A percentile compares a stretch with the other conserved stretches of the same genome.
phyloP scores from a whole-genome alignment of 2,888 invertebrate genomes.

The Boloria euphrosyne region DNA sequence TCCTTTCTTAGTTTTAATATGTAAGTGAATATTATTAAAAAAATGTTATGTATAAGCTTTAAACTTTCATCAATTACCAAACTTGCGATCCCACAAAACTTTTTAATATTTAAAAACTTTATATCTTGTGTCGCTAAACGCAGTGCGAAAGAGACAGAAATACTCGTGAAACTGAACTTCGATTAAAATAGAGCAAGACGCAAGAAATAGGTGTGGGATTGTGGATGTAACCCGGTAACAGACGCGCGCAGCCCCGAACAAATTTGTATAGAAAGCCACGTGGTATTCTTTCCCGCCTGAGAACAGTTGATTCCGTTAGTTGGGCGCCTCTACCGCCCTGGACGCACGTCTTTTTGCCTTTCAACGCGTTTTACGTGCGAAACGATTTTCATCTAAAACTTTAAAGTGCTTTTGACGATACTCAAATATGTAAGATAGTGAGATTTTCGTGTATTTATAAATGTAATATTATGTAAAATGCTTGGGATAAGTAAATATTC shows the following conservation, averaged over 20 bases:
- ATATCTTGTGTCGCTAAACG: slow-evolving; percentile 1
- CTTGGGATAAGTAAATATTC: slow-evolving; percentile 42
- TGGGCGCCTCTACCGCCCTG: slow-evolving; percentile 42
- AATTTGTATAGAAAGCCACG: slow-evolving; percentile 38
- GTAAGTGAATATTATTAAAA: too few relatives aligned
- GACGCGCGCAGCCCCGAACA: slow-evolving; percentile 49
- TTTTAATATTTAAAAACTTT: slow-evolving; percentile 13
- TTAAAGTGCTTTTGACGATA: slow-evolving; percentile 51
- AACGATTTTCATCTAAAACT: slow-evolving; percentile 28
- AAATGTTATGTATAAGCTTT: not conserved
- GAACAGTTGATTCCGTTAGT: slow-evolving; percentile 37
- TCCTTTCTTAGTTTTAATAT: too few relatives aligned
- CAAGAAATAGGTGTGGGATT: slow-evolving; percentile 34
- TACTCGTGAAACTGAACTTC: slow-evolving; percentile 18
- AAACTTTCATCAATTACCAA: not conserved
- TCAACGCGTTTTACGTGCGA: slow-evolving; percentile 24
- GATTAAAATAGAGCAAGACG: slow-evolving; percentile 38
- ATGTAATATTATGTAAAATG: slow-evolving; percentile 56
- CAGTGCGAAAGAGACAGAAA: slow-evolving; percentile 32
- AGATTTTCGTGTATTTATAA: slow-evolving; percentile 47
- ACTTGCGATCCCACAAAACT: not conserved
- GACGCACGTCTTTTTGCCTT: slow-evolving; percentile 37
- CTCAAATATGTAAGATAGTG: slow-evolving; percentile 51
- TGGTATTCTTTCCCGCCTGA: slow-evolving; percentile 46
- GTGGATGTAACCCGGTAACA: slow-evolving; percentile 58